Conservation (phyloP, 2,888 invertebrate species). For the Coronaproctus castanopsis region DNA sequence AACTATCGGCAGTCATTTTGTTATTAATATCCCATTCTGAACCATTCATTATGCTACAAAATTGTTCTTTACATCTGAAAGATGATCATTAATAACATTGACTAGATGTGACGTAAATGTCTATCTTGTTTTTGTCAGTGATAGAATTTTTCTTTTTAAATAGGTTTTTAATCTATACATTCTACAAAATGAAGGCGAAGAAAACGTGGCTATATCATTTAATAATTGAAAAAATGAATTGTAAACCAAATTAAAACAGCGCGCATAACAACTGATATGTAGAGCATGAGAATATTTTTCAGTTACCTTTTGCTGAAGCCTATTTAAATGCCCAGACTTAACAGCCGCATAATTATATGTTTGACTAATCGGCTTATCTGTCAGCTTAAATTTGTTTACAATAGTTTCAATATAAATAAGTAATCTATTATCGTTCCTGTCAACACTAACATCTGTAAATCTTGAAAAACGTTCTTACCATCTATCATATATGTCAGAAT, state of each 20-base stretch:
- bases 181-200: slow-evolving; percentile 21
- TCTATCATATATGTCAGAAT: slow-evolving; percentile 21
- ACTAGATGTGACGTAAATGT: no score
- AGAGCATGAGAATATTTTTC: slow-evolving; percentile 19
- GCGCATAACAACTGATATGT: slow-evolving; percentile 21
- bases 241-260: slow-evolving; percentile 21
- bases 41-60: no score
- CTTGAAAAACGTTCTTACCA: slow-evolving; percentile 22
- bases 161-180: no score
- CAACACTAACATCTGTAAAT: slow-evolving; percentile 22
- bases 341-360: slow-evolving; percentile 23
- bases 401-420: slow-evolving; percentile 11
- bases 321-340: slow-evolving; percentile 20
- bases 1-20: no score
- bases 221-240: slow-evolving; percentile 22
- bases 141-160: no score
- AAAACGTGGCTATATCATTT: slow-evolving; percentile 21
- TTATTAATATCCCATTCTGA: no score
- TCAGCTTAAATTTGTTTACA: no score
- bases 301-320: slow-evolving; percentile 22
- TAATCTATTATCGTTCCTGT: slow-evolving; percentile 19
- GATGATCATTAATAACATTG: no score
- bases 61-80: no score
- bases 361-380: slow-evolving; percentile 23
- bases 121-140: no score